A percentile compares a stretch with the other conserved stretches of the same genome.
These are phyloP conservation scores for Rhorus exstirpatorius DNA, from an alignment of 2,888 invertebrate species.

Conservation along the genomic window DNA sequence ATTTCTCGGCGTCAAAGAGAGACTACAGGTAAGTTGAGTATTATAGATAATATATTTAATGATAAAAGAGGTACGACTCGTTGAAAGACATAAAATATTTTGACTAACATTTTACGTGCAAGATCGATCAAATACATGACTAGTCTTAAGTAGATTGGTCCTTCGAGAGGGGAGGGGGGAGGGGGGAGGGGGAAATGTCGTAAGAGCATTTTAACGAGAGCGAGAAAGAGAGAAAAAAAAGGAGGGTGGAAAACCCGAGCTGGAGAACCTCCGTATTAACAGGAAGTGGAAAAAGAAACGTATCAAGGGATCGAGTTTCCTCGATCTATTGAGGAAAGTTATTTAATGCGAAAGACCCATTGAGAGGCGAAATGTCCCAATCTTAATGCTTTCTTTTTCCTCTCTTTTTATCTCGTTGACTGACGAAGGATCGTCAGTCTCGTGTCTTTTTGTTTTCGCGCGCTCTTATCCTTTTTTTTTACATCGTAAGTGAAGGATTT, in stretches of 20 bases:
- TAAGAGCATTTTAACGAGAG: not conserved
- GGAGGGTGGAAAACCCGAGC: not conserved
- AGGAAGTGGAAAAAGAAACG: slow-evolving; percentile 31
- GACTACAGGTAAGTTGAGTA: slow-evolving; percentile 48
- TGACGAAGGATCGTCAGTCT: slow-evolving; percentile 39
- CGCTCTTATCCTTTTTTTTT: slow-evolving; percentile 5
- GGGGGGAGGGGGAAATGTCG: slow-evolving; percentile 15
- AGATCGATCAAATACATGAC: slow-evolving; percentile 72
- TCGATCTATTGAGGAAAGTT: slow-evolving; percentile 6
- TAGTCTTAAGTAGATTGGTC: slow-evolving; percentile 80
- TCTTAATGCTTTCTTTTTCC: not conserved
- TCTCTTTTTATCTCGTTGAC: not conserved
- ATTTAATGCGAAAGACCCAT: not conserved
- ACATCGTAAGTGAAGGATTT: slow-evolving; percentile 33
- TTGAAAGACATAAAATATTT: slow-evolving; percentile 57
- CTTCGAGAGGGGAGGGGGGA: too few relatives aligned
- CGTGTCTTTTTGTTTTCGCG: slow-evolving; percentile 3
- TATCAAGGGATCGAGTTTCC: slow-evolving; percentile 10
- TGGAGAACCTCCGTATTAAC: slow-evolving; percentile 18
- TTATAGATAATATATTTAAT: slow-evolving; percentile 29
- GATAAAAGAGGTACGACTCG: slow-evolving; percentile 30
- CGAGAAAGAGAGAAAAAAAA: not conserved
- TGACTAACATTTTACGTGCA: slow-evolving; percentile 17
- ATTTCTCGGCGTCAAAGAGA: slow-evolving; percentile 25
- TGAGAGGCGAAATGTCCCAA: not conserved